Percentiles rank a stretch among this genome's conserved stretches.
Evolutionary conservation across 1,140 invertebrate species (phyloP).

Genomic region (Sweltsa coloradensis): DNA sequence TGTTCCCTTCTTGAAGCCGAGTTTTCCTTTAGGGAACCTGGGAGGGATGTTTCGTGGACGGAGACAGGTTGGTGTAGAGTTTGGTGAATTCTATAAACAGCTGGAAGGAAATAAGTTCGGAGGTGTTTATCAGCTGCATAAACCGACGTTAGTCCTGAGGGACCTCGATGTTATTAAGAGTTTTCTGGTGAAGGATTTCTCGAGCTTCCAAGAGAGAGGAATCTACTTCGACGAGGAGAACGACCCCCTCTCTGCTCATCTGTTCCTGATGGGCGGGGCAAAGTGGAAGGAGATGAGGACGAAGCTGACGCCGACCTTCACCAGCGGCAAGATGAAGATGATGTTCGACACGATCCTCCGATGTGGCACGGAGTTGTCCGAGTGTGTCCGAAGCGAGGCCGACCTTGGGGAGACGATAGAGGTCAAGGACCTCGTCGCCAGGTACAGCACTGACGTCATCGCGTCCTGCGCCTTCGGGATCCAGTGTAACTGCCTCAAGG

Average conservation of each 20-base stretch:
- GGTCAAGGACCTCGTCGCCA: constrained; percentile 1
- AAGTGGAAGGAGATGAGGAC: constrained; percentile 31
- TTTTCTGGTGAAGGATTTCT: constrained; percentile 44
- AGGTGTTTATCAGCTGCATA: constrained; percentile 8
- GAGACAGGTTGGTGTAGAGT: constrained; percentile 13
- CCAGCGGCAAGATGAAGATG: constrained; percentile 31
- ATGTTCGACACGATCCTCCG: constrained; percentile 18
- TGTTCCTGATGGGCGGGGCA: constrained; percentile 20
- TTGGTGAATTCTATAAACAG: neutral
- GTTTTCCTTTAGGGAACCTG: constrained; percentile 17
- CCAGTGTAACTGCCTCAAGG: constrained; percentile 9
- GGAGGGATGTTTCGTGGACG: neutral
- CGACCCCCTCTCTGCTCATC: constrained; percentile 26
- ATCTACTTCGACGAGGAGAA: constrained; percentile 30
- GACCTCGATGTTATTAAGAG: constrained; percentile 45
- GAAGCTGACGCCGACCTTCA: constrained; percentile 35
- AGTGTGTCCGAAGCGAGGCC: neutral
- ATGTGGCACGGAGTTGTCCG: neutral
- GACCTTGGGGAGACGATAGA: constrained; percentile 26
- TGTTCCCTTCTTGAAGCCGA: constrained; percentile 18
- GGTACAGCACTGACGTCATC: constrained; percentile 13
- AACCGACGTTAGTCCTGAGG: constrained; percentile 34
- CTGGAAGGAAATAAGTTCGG: neutral
- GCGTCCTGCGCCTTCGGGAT: constrained; percentile 12
- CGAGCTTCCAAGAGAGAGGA: constrained; percentile 35